Evolutionary conservation across 2,888 invertebrate species (phyloP).

Genomic region (Hipparchia sbordonii): DNA sequence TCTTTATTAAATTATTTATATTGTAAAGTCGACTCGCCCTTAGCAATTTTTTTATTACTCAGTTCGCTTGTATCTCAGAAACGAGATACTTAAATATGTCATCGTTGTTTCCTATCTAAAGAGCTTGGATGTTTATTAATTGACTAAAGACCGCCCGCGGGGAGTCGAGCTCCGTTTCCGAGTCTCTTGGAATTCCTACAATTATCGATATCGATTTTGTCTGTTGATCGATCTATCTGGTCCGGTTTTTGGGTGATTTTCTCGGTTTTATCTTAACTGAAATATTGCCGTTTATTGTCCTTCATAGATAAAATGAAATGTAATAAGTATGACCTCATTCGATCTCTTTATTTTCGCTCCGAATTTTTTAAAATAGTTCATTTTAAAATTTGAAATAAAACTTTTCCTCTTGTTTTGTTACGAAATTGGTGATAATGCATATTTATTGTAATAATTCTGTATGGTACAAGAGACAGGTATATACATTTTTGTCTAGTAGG

Average conservation of each 20-base stretch:
- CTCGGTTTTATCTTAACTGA: background rate
- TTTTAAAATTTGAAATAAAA: no score
- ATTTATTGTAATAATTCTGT: no score
- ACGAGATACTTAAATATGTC: slow-evolving; percentile 77
- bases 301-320: background rate
- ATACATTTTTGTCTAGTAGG: no score
- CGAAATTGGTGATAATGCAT: no score
- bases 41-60: slow-evolving; percentile 1
- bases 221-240: slow-evolving; percentile 19
- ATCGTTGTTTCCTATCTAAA: slow-evolving; percentile 75
- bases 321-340: no score
- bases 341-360: background rate
- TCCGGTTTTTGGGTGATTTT: slow-evolving; percentile 4
- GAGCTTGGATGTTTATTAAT: slow-evolving; percentile 66
- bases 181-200: slow-evolving; percentile 40
- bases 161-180: slow-evolving; percentile 44
- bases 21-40: background rate
- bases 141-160: slow-evolving; percentile 47
- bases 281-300: background rate
- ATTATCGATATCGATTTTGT: slow-evolving; percentile 30
- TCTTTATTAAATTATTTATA: no score
- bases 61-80: slow-evolving; percentile 67
- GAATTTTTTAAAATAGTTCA: background rate
- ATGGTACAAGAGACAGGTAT: no score
- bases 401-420: no score